These are phyloP conservation scores for Lucinisca nassula DNA, from an alignment of 2,888 invertebrate genomes.

Conservation along the genomic window DNA sequence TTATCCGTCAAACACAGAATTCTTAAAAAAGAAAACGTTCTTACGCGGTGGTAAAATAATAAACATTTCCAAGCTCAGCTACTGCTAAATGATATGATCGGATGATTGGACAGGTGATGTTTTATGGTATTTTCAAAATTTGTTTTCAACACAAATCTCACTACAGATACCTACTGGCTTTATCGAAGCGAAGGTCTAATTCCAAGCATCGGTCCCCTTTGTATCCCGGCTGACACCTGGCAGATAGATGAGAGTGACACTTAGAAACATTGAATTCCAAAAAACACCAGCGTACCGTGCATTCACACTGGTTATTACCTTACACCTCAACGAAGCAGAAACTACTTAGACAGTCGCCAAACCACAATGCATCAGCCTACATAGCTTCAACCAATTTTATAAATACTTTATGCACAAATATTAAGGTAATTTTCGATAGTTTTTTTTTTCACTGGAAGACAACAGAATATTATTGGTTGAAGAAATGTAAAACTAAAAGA, in stretches of 20 bases:
- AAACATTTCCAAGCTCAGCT: too few relatives aligned
- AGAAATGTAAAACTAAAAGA: neutral
- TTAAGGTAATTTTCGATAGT: too few relatives aligned
- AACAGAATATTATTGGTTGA: neutral
- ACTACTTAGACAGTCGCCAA: neutral
- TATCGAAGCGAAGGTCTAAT: slow-evolving; percentile 47
- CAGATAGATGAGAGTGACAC: slow-evolving; percentile 42
- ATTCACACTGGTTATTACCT: neutral
- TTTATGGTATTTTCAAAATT: too few relatives aligned
- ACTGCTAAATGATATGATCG: too few relatives aligned
- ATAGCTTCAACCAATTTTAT: neutral
- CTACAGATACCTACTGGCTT: slow-evolving; percentile 65
- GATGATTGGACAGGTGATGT: too few relatives aligned
- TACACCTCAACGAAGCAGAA: neutral
- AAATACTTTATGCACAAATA: too few relatives aligned
- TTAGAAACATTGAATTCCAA: neutral
- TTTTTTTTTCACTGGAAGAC: too few relatives aligned
- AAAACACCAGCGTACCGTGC: neutral
- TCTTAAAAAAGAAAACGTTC: too few relatives aligned
- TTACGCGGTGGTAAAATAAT: too few relatives aligned
- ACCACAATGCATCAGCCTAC: neutral
- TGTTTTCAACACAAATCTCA: neutral
- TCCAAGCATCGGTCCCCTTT: slow-evolving; percentile 55
- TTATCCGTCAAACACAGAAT: too few relatives aligned
- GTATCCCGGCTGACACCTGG: slow-evolving; percentile 62